A percentile compares a stretch with the other conserved stretches of the same genome.
Conservation (phyloP, 2,888 invertebrate species). For the Leistus spinibarbis region DNA sequence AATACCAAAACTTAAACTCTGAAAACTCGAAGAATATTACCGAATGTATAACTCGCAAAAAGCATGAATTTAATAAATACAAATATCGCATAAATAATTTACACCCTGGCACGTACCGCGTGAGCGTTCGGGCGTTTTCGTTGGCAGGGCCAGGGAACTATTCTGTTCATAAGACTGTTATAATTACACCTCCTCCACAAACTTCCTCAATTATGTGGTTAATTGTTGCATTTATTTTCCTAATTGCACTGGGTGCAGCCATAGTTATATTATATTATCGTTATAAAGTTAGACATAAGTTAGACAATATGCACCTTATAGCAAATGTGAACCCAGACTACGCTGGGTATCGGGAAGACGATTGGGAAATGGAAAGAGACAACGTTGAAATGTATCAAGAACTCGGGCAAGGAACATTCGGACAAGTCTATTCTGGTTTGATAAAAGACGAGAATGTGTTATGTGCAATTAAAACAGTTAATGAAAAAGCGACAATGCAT, state of each 20-base stretch:
- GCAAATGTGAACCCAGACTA: conserved; percentile 71
- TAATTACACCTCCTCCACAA: conserved; percentile 40
- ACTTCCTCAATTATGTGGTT: conserved; percentile 40
- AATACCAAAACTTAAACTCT: conserved; percentile 57
- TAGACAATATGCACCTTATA: conserved; percentile 57
- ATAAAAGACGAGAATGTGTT: conserved; percentile 53
- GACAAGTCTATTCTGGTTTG: conserved; percentile 71
- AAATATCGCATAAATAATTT: conserved; percentile 52
- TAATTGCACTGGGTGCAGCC: conserved; percentile 43
- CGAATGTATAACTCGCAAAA: conserved; percentile 60
- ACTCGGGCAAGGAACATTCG: conserved; percentile 76
- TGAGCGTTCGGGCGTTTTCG: conserved; percentile 65
- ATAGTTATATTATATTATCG: conserved; percentile 46
- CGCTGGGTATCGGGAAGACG: conserved; percentile 65
- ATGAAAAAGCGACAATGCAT: conserved; percentile 61
- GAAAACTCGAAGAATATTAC: conserved; percentile 52
- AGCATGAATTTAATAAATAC: conserved; percentile 46
- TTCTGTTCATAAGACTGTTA: conserved; percentile 47
- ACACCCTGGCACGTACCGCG: conserved; percentile 64
- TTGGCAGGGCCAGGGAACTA: conserved; percentile 62
- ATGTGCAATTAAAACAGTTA: conserved; percentile 70
- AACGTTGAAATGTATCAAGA: conserved; percentile 63
- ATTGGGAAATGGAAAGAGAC: conserved; percentile 73
- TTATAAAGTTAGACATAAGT: conserved; percentile 50
- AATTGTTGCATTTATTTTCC: conserved; percentile 42